Conservation (phyloP, 2,113 vertebrate species). For the Nestor notabilis region DNA sequence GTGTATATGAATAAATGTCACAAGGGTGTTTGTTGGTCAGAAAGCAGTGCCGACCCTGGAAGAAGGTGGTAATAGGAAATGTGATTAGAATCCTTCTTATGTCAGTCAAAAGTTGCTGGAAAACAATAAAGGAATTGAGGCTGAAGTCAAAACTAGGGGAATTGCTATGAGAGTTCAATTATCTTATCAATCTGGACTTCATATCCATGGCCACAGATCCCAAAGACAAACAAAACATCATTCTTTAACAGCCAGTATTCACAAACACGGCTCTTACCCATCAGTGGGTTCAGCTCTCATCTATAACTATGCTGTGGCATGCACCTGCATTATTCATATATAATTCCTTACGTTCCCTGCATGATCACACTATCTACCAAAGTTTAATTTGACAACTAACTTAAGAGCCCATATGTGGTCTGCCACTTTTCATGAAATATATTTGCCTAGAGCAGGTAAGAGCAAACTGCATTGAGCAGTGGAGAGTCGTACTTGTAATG, state of each 20-base stretch:
- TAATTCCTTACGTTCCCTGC: neutral
- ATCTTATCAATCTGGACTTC: neutral
- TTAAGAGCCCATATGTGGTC: neutral
- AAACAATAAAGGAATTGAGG: neutral
- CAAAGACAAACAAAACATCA: neutral
- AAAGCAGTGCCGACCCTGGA: neutral
- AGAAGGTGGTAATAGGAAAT: neutral
- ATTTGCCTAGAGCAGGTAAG: neutral
- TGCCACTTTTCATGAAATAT: neutral
- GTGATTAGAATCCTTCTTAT: neutral
- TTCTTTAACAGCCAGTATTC: neutral
- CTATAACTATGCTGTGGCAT: neutral
- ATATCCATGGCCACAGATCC: neutral
- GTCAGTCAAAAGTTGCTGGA: neutral
- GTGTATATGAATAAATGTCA: neutral
- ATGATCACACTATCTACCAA: neutral
- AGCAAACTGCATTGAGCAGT: neutral
- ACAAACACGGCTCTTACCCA: neutral
- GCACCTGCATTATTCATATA: neutral
- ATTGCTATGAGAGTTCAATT: neutral
- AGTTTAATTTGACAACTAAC: neutral
- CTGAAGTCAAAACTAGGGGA: neutral
- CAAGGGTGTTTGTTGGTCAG: rapidly evolving
- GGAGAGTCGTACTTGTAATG: neutral
- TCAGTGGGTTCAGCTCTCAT: neutral